phyloP scores from a whole-genome alignment of 2,888 invertebrate genomes.

The Agrochola lychnidis region DNA sequence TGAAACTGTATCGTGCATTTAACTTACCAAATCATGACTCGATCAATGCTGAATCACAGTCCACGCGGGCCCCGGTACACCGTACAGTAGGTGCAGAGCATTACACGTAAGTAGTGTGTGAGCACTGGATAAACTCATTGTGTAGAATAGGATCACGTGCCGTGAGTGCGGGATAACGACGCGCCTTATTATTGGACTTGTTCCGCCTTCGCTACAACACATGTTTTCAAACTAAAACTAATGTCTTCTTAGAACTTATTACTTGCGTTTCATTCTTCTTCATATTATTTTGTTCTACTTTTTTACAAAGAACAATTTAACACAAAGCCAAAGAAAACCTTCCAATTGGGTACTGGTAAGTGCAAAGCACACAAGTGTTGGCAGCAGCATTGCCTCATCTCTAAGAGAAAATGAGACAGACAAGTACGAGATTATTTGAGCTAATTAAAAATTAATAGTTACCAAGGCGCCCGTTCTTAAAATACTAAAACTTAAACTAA shows the following conservation, averaged over 20 bases:
- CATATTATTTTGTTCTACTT: conserved; percentile 1
- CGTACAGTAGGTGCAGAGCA: conserved; percentile 88
- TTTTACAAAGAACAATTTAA: conserved; percentile 16
- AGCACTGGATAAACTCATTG: conserved; percentile 63
- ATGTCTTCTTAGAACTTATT: conserved; percentile 35
- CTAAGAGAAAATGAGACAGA: conserved; percentile 37
- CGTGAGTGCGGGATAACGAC: conserved; percentile 57
- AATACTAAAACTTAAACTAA: conserved; percentile 59
- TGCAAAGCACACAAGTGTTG: conserved; percentile 35
- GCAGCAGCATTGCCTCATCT: conserved; percentile 16
- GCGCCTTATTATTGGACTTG: conserved; percentile 54
- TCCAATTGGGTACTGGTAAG: conserved; percentile 19
- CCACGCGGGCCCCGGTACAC: conserved; percentile 9
- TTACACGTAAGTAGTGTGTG: conserved; percentile 78
- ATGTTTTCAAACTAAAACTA: conserved; percentile 47
- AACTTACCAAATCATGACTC: conserved; percentile 12
- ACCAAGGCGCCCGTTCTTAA: conserved; percentile 46
- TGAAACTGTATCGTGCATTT: neutral
- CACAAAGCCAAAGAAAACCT: conserved; percentile 31
- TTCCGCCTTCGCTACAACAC: conserved; percentile 52
- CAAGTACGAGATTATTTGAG: conserved; percentile 48
- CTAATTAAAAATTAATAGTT: conserved; percentile 58
- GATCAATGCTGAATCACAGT: conserved; percentile 32
- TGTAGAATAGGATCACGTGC: conserved; percentile 69
- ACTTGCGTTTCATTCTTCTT: conserved; percentile 9